Evolutionary conservation across 2,113 vertebrate species (phyloP).

Genomic region (Labeo rohita): DNA sequence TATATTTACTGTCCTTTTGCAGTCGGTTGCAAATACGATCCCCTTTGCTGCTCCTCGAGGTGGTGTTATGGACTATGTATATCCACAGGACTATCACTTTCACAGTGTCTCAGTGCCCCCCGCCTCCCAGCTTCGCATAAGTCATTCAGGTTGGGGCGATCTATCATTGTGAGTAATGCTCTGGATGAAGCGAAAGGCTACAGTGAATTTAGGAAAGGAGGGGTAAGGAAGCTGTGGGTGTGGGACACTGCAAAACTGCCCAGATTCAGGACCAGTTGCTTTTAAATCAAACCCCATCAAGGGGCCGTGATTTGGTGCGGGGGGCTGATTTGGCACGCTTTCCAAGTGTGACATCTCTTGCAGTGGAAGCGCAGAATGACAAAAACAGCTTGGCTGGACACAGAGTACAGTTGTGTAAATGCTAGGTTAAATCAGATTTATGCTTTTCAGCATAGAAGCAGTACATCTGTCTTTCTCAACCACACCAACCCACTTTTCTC

Average conservation of each 20-base stretch:
- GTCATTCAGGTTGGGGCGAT: conserved; percentile 4
- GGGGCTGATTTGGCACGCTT: not conserved
- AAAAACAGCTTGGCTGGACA: conserved; percentile 37
- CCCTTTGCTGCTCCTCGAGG: conserved; percentile 40
- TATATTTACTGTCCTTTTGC: conserved; percentile 48
- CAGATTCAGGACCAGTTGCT: not conserved
- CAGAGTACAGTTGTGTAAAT: conserved; percentile 21
- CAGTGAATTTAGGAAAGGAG: conserved; percentile 42
- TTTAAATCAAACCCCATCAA: conserved; percentile 34
- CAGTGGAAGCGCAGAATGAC: conserved; percentile 25
- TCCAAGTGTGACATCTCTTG: conserved; percentile 17
- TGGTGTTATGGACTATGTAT: conserved; percentile 50
- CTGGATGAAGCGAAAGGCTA: conserved; percentile 32
- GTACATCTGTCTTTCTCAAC: conserved; percentile 7
- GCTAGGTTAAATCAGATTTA: conserved; percentile 51
- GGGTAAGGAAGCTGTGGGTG: conserved; percentile 34
- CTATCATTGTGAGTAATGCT: conserved; percentile 41
- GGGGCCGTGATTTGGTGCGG: not conserved
- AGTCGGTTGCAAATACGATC: conserved; percentile 50
- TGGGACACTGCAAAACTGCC: conserved; percentile 32
- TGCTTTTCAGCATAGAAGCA: conserved; percentile 15
- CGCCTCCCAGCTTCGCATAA: conserved; percentile 10
- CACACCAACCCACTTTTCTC: conserved; percentile 7
- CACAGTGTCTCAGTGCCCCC: conserved; percentile 23
- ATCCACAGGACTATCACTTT: conserved; percentile 41